Evolutionary conservation across 2,888 invertebrate species (phyloP).

Genomic region (Charanyca ferruginea): DNA sequence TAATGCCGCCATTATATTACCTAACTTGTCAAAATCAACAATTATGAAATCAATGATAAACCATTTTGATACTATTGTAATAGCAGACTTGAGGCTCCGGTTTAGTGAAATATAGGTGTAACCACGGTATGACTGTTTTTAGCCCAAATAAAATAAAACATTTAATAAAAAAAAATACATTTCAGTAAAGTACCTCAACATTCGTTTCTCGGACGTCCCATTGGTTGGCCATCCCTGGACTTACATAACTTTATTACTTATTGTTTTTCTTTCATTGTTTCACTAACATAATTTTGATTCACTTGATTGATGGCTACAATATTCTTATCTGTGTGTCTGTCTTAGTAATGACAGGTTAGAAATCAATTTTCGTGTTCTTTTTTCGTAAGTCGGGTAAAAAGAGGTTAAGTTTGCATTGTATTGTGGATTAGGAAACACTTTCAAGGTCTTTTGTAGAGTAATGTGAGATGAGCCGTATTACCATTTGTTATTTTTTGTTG

Average conservation of each 20-base stretch:
- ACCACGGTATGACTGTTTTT: too few relatives aligned
- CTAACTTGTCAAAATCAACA: too few relatives aligned
- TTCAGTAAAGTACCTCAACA: too few relatives aligned
- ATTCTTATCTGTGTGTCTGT: slow-evolving; percentile 35
- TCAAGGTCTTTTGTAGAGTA: slow-evolving; percentile 14
- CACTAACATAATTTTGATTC: slow-evolving; percentile 24
- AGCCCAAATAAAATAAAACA: too few relatives aligned
- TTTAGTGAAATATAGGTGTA: too few relatives aligned
- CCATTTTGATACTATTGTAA: too few relatives aligned
- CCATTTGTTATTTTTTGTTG: slow-evolving; percentile 13
- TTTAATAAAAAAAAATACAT: too few relatives aligned
- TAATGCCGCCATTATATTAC: too few relatives aligned
- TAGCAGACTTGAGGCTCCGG: too few relatives aligned
- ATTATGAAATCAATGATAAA: too few relatives aligned
- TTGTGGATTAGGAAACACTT: not conserved
- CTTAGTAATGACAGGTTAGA: slow-evolving; percentile 49
- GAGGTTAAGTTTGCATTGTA: slow-evolving; percentile 17
- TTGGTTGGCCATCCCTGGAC: slow-evolving; percentile 16
- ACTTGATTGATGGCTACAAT: slow-evolving; percentile 46
- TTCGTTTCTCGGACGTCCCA: too few relatives aligned
- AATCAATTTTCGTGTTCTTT: slow-evolving; percentile 34
- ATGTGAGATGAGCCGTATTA: slow-evolving; percentile 9
- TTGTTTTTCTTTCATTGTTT: slow-evolving; percentile 35
- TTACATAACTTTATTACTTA: slow-evolving; percentile 26
- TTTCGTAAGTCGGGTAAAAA: slow-evolving; percentile 26